Evolutionary conservation across 1,140 invertebrate genomes (phyloP), one percentile per base, ranked within the genome.

Genomic region (Cherax quadricarinatus): DNA sequence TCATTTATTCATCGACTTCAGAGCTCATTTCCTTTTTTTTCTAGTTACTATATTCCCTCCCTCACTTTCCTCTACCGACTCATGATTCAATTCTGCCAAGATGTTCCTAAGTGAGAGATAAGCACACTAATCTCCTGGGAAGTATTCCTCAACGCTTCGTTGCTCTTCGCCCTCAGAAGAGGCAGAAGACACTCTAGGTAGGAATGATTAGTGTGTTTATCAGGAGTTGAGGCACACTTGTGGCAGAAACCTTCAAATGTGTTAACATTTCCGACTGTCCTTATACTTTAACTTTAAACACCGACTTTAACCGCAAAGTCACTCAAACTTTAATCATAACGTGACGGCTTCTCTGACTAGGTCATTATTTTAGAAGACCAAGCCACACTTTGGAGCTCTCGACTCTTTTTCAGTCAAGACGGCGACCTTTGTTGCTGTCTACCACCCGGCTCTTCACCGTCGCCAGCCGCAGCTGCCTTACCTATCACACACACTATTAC

Each of bases 381-480:
- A 91, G 73, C 66, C 81, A 85, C 70, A 80, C 60, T 91, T 75
- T 86, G 90, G 84, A 87, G 84, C 41, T 82, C 78, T 82, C 78
- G 84, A 86, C 84, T 87, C 84, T 91, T 91, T 41, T 91, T 91
- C 85, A 91, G 90, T 91, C 90, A 60, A 86, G 84, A 86, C 83
- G 79, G 48, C 85, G 84, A 70, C 84, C 62, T 82, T 86, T 86
- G 89, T 81, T 85, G 75, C 88, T 60, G 66, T 24, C 81, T 49
- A 57, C 85, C 84, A 30, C 83, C 48, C 84, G 75, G 78, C 78
- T 70, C 75, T 82, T 62, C 83, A 49, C 73, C 70, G 30, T 82
- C 83, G 86, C 30, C 85, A 86, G 85, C 78, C 60, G 79, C 84
- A 60, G 66, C 73, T 86, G 89, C 86, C 53, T 60, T 85, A 86